These are phyloP conservation scores for Clunio marinus DNA, from an alignment of 2,888 invertebrate genomes.

Conservation along the genomic window DNA sequence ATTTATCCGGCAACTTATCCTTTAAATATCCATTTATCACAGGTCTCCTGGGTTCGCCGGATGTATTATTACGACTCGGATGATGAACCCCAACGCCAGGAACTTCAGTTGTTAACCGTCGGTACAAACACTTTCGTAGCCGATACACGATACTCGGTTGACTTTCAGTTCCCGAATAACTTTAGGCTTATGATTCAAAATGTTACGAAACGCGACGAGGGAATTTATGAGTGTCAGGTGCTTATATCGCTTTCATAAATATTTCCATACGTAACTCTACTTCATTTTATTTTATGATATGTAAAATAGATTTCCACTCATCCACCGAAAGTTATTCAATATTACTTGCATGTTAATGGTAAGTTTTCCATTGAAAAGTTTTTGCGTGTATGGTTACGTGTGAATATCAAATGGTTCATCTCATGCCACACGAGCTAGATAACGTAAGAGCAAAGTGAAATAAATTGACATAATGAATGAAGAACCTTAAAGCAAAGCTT, in stretches of 20 bases:
- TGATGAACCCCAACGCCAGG: constrained; percentile 47
- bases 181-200: constrained; percentile 55
- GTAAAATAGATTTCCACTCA: constrained; percentile 52
- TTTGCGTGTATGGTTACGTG: too few relatives aligned
- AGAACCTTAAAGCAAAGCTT: too few relatives aligned
- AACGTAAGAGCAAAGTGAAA: not conserved
- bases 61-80: constrained; percentile 48
- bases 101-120: constrained; percentile 56
- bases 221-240: constrained; percentile 53
- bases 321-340: constrained; percentile 54
- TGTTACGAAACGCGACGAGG: constrained; percentile 54
- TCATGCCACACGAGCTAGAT: not conserved
- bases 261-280: not conserved
- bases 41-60: constrained; percentile 60
- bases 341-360: constrained; percentile 54
- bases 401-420: too few relatives aligned
- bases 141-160: constrained; percentile 51
- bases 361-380: constrained; percentile 41
- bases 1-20: too few relatives aligned
- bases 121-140: constrained; percentile 58
- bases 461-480: too few relatives aligned
- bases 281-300: not conserved
- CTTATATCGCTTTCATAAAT: not conserved
- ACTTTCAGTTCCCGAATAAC: constrained; percentile 48
- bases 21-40: not conserved